These are phyloP conservation scores for Hipparchia sbordonii DNA, from an alignment of 2,888 invertebrate genomes.

Conservation along the genomic window DNA sequence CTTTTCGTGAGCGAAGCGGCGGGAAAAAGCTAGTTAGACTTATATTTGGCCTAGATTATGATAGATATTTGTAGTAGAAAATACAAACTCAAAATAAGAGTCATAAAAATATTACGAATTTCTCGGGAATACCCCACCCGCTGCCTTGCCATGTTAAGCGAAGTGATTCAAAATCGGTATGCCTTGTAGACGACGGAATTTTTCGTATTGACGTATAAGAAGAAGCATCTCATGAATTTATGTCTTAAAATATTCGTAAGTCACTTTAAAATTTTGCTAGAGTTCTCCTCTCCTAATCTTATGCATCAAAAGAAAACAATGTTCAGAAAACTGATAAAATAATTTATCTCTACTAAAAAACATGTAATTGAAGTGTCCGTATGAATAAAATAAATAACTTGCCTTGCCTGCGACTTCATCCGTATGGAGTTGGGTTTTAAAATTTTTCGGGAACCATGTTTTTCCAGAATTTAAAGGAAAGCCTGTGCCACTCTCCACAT, in stretches of 20 bases:
- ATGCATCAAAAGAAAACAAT: background rate
- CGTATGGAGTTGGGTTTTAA: too few species aligned
- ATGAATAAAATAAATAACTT: too few species aligned
- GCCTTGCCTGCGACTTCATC: too few species aligned
- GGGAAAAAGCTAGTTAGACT: too few species aligned
- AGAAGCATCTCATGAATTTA: conserved; percentile 1
- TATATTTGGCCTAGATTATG: background rate
- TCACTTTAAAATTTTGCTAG: background rate
- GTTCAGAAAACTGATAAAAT: too few species aligned
- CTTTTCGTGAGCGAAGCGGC: too few species aligned
- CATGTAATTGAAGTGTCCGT: too few species aligned
- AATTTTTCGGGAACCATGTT: too few species aligned
- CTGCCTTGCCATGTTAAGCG: conserved; percentile 39
- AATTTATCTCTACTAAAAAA: too few species aligned
- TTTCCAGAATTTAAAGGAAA: too few species aligned
- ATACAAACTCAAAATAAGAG: background rate
- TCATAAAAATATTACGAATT: conserved; percentile 14
- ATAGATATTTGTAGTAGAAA: background rate
- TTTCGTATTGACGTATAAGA: conserved; percentile 5
- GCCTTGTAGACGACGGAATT: conserved; percentile 42
- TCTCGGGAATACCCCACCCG: background rate
- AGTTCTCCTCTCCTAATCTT: background rate
- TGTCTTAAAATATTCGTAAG: background rate
- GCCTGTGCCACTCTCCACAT: too few species aligned
- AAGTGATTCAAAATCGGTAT: conserved; percentile 56